Evolutionary conservation across 2,888 invertebrate species (phyloP), one percentile per base, ranked within the genome.

Genomic region (Aphrophora alni): DNA sequence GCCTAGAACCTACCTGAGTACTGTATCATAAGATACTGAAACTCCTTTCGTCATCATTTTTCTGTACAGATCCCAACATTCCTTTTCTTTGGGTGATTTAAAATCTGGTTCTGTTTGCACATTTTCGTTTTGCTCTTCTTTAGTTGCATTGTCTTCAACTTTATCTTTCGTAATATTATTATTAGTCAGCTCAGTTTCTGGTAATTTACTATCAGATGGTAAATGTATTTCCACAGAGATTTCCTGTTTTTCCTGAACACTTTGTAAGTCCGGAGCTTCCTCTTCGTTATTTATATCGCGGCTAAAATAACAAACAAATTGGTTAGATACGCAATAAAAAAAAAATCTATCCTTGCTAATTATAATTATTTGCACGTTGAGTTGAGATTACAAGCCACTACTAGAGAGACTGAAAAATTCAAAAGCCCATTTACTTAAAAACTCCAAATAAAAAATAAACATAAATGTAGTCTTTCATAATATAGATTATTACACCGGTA

Each of bases 1-100:
- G n/a, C n/a, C n/a, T n/a, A n/a, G n/a, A n/a, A n/a, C 12, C 82
- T 80, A 90, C 90, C 90, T 90, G 75, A 93, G 86, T 70, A 93
- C 92, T 0, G 93, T 93, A 82, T 93, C 93, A 84, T 92, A 93
- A 5, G 92, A 92, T 2, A 93, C 92, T 76, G 90, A 90, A 21
- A 93, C 90, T 0, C 93, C 93, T 85, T 93, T 93, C 80, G 91
- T 91, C 44, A 90, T 90, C 93, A 93, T 93, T 88, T 92, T 91
- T 83, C 91, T 90, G 85, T 92, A 93, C 83, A 93, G 88, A 81
- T 91, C 91, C 93, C 93, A 93, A 85, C 93, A 93, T 87, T 93
- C 92, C 76, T 90, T 90, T 84, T 92, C 92, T 85, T 92, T 92
- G 0, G 88, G 87, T 17, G 90, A 89, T 83, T 90, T 89, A 82